Evolutionary conservation across 37 sponge, comb jelly and placozoan genomes (phyloP).

Genomic region (Beroe ovata): DNA sequence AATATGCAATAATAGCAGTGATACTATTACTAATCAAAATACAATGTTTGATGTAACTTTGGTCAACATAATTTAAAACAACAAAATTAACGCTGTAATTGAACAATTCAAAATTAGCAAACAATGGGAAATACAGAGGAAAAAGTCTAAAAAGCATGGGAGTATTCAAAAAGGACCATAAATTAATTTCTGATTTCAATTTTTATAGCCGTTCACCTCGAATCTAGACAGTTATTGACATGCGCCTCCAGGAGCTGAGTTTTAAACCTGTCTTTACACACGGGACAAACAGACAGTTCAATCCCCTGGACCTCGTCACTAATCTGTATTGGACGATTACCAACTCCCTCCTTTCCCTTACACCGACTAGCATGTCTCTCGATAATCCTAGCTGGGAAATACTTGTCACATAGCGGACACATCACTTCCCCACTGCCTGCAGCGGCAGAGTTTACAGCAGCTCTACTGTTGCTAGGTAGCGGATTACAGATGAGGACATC

Average conservation of each 20-base stretch:
- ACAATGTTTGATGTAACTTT: no score
- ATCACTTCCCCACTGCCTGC: background rate
- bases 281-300: background rate
- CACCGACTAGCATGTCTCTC: background rate
- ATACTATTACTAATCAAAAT: no score
- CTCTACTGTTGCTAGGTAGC: background rate
- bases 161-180: no score
- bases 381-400: background rate
- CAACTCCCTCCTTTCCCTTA: background rate
- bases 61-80: no score
- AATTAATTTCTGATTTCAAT: no score
- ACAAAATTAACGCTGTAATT: no score
- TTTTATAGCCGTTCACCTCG: background rate
- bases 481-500: constrained; percentile 20
- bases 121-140: no score
- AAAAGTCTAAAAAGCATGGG: no score
- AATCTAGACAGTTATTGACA: constrained; percentile 14
- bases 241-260: background rate
- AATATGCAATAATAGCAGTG: no score
- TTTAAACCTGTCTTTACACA: background rate
- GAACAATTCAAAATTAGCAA: no score
- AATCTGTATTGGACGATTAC: background rate
- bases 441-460: background rate
- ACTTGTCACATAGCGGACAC: background rate
- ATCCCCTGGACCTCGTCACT: background rate